Evolutionary conservation across 2,888 invertebrate genomes (phyloP).

Genomic region (Cataglyphis albicans): DNA sequence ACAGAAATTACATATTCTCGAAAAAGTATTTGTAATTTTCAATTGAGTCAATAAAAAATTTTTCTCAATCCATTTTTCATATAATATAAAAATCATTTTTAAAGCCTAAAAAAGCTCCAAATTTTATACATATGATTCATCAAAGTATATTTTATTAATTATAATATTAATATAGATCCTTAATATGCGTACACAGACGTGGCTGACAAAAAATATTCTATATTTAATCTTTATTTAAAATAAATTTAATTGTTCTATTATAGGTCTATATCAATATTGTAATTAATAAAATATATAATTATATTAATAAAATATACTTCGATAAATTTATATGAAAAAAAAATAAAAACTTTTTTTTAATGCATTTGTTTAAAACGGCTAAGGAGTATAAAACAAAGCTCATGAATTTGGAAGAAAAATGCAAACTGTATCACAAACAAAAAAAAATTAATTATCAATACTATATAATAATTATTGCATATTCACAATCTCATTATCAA

Average conservation of each 20-base stretch:
- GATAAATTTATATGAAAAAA: neutral
- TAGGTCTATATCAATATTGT: neutral
- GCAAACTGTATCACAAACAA: neutral
- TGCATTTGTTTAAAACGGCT: neutral
- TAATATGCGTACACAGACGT: too few relatives aligned
- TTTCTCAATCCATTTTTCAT: neutral
- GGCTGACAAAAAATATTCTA: neutral
- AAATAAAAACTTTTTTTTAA: neutral
- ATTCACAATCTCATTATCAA: neutral
- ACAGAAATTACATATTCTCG: neutral
- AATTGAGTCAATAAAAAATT: neutral
- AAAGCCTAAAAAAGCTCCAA: neutral
- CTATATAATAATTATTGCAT: neutral
- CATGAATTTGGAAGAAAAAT: neutral
- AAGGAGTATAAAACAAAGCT: neutral
- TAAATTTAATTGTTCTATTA: neutral
- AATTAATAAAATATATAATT: neutral
- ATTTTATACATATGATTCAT: neutral
- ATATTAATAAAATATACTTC: neutral
- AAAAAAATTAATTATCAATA: slow-evolving; percentile 2
- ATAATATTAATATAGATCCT: too few relatives aligned
- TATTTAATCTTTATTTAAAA: neutral
- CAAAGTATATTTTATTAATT: too few relatives aligned
- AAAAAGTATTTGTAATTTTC: neutral
- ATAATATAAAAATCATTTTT: neutral